Conservation (phyloP, 1,140 invertebrate species). For the Sarcophaga bullata region DNA sequence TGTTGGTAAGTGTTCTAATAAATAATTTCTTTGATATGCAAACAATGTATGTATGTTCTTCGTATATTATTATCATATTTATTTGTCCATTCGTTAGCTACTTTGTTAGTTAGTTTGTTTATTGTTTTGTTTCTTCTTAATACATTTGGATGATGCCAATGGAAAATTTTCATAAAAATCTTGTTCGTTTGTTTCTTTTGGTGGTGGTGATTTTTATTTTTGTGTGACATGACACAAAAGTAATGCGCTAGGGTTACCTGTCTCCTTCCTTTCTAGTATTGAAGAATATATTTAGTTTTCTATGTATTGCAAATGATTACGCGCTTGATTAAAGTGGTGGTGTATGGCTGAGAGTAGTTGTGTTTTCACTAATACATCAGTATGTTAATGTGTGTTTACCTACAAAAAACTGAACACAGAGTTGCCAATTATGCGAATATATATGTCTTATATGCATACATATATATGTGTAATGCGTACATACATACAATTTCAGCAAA, state of each 20-base stretch:
- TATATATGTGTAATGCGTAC: neutral
- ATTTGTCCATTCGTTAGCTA: neutral
- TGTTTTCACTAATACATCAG: neutral
- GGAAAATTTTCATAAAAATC: slow-evolving; percentile 14
- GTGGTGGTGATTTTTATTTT: neutral
- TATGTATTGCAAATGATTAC: slow-evolving; percentile 38
- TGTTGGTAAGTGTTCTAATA: slow-evolving; percentile 28
- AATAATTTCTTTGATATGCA: neutral
- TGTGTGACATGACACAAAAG: slow-evolving; percentile 16
- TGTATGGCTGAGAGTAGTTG: neutral
- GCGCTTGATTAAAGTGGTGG: slow-evolving; percentile 28
- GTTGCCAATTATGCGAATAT: neutral
- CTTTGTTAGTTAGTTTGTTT: neutral
- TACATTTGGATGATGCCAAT: slow-evolving; percentile 5
- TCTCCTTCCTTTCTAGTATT: slow-evolving; percentile 23
- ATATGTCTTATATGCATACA: too few relatives aligned
- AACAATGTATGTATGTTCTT: neutral
- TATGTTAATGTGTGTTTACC: slow-evolving; percentile 2
- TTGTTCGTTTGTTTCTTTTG: neutral
- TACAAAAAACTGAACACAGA: neutral
- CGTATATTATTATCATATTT: neutral
- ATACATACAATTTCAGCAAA: neutral
- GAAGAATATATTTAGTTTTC: slow-evolving; percentile 19
- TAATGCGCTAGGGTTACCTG: slow-evolving; percentile 26
- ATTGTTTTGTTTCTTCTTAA: neutral